phyloP scores from a whole-genome alignment of 2,113 vertebrate genomes.

The Lagopus leucura region DNA sequence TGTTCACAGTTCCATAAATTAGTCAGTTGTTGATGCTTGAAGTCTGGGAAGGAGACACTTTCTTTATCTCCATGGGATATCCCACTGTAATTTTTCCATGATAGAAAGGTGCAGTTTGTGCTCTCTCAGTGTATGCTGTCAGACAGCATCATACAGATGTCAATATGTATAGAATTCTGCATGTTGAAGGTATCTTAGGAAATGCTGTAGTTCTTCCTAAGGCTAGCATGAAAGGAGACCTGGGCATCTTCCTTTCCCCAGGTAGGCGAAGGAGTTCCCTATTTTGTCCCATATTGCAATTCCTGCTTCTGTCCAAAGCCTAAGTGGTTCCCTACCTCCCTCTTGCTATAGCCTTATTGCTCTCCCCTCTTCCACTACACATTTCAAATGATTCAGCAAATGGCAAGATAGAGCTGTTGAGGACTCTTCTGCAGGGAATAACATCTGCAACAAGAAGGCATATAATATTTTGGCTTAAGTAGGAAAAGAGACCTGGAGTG shows the following conservation, averaged over 20 bases:
- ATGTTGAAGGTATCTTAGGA: neutral
- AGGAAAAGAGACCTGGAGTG: neutral
- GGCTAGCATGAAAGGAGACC: neutral
- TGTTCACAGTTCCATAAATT: neutral
- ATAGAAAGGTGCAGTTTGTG: neutral
- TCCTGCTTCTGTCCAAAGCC: neutral
- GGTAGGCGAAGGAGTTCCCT: neutral
- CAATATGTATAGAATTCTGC: neutral
- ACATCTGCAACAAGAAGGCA: neutral
- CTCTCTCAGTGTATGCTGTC: neutral
- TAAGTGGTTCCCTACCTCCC: neutral
- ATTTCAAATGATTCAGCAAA: neutral
- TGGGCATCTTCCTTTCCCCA: neutral
- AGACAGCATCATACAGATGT: neutral
- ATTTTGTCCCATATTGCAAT: neutral
- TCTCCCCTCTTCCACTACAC: neutral
- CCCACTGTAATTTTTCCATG: neutral
- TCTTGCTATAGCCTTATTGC: neutral
- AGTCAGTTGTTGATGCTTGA: neutral
- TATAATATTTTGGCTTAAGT: neutral
- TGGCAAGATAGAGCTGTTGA: neutral
- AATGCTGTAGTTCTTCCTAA: neutral
- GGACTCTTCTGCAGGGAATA: constrained; percentile 32
- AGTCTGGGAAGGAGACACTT: neutral
- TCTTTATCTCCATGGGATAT: neutral